These are phyloP conservation scores for Julus scanicus DNA, from an alignment of 2,888 invertebrate species.

Conservation along the genomic window DNA sequence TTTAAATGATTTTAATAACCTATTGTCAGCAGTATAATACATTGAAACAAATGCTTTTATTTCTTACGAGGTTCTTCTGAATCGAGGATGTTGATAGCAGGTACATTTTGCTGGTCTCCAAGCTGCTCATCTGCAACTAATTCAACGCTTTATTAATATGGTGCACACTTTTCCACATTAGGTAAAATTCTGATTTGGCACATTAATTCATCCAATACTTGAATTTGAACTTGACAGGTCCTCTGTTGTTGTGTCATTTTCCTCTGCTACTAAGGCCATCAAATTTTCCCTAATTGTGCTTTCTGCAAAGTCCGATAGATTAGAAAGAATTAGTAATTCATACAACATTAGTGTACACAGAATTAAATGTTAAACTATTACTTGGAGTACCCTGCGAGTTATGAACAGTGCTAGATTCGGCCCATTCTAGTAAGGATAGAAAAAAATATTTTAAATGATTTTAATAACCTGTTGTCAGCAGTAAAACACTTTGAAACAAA, in stretches of 20 bases:
- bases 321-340: not conserved
- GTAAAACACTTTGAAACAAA: too few species aligned
- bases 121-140: not conserved
- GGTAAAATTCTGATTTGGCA: not conserved
- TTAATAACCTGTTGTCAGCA: too few species aligned
- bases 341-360: too few species aligned
- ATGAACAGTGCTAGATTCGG: not conserved
- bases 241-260: not conserved
- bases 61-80: constrained; percentile 25
- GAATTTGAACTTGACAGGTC: not conserved
- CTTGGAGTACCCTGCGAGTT: not conserved
- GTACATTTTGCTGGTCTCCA: not conserved
- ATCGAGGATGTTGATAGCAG: not conserved
- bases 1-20: not conserved
- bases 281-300: not conserved
- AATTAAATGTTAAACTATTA: not conserved
- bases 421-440: not conserved
- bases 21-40: too few species aligned
- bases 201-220: not conserved
- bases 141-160: not conserved
- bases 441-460: not conserved
- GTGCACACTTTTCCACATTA: not conserved
- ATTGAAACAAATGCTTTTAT: not conserved
- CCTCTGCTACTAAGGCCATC: not conserved
- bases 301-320: not conserved